phyloP scores from a whole-genome alignment of 2,888 invertebrate genomes.

The Ochropleura leucogaster region DNA sequence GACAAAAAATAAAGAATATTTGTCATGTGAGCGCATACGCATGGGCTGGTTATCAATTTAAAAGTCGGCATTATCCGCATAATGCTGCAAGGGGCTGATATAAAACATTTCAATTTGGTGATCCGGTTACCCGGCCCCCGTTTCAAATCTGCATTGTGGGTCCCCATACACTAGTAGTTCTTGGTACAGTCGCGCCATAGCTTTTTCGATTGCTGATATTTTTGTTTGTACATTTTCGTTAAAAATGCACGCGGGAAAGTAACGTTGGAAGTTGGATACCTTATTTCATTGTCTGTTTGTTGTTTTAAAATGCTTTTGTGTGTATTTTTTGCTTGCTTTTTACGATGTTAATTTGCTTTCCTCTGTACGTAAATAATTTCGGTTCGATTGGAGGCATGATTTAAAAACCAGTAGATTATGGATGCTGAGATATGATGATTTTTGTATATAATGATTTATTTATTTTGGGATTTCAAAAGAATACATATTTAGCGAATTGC shows the following conservation, averaged over 20 bases:
- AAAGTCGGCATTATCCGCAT: constrained; percentile 87
- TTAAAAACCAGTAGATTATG: constrained; percentile 33
- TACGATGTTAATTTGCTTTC: constrained; percentile 37
- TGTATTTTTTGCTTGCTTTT: constrained; percentile 38
- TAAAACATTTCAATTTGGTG: constrained; percentile 91
- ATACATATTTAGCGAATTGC: not conserved
- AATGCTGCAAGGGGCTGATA: constrained; percentile 84
- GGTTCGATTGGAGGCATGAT: constrained; percentile 32
- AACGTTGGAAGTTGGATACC: constrained; percentile 45
- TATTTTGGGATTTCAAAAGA: not conserved
- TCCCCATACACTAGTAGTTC: constrained; percentile 87
- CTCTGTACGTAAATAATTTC: constrained; percentile 55
- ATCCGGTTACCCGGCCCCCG: constrained; percentile 88
- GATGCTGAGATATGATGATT: constrained; percentile 19
- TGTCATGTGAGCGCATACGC: constrained; percentile 82
- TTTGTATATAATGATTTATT: not conserved
- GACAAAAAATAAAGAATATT: constrained; percentile 75
- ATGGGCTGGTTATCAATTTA: constrained; percentile 89
- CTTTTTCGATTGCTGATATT: constrained; percentile 27
- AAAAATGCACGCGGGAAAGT: constrained; percentile 50
- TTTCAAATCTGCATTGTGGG: constrained; percentile 88
- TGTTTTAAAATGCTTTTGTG: constrained; percentile 42
- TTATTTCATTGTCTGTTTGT: constrained; percentile 58
- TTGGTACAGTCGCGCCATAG: constrained; percentile 77
- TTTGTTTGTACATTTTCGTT: constrained; percentile 41